Percentiles rank a stretch among this genome's conserved stretches.
Conservation (phyloP, 2,113 vertebrate genomes). For the Cichladusa arquata region DNA sequence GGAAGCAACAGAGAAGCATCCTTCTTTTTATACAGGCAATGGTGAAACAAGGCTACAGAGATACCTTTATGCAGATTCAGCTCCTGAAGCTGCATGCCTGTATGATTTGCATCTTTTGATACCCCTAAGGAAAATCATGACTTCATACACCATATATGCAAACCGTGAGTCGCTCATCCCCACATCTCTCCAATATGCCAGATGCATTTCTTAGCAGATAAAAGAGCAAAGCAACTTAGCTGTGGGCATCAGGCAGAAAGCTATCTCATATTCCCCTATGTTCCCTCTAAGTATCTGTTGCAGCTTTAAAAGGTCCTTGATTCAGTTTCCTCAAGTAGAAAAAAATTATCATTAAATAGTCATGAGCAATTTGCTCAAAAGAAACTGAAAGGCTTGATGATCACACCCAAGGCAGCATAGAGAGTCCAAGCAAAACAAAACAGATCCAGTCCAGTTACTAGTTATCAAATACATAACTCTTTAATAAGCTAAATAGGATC, state of each 20-base stretch:
- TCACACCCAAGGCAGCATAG: neutral
- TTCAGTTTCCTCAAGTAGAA: neutral
- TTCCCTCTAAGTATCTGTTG: neutral
- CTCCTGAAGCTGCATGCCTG: neutral
- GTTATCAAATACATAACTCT: neutral
- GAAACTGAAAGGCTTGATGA: neutral
- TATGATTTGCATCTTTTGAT: neutral
- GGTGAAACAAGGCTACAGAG: neutral
- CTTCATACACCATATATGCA: neutral
- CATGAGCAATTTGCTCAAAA: neutral
- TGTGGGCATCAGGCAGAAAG: neutral
- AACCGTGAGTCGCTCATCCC: neutral
- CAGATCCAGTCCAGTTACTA: neutral
- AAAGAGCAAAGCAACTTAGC: neutral
- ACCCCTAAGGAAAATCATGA: neutral
- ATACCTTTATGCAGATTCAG: neutral
- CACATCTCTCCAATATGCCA: neutral
- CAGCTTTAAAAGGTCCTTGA: neutral
- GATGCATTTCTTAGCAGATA: neutral
- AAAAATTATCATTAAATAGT: neutral
- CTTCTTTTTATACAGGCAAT: neutral
- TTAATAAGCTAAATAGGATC: neutral
- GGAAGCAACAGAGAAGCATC: neutral
- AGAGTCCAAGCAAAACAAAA: neutral
- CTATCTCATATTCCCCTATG: neutral